These are phyloP conservation scores for Ochotona curzoniae DNA, from an alignment of 2,113 vertebrate genomes.

Conservation along the genomic window DNA sequence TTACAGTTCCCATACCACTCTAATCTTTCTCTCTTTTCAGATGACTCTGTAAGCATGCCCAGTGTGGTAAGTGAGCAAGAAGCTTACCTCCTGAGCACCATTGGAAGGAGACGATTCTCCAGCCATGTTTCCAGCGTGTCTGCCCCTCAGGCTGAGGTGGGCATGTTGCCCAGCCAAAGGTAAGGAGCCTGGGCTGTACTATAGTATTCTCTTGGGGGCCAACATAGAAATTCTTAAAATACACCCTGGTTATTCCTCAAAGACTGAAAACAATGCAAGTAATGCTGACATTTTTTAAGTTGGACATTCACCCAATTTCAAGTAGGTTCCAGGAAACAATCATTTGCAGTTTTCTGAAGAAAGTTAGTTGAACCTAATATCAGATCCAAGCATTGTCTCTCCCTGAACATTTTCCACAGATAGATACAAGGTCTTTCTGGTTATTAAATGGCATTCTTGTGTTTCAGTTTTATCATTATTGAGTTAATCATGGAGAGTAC, in stretches of 20 bases:
- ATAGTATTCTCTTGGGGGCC: conserved; percentile 12
- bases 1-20: not conserved
- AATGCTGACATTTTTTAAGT: not conserved
- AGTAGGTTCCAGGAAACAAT: not conserved
- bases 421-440: not conserved
- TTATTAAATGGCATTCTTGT: conserved; percentile 13
- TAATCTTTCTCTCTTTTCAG: conserved; percentile 81
- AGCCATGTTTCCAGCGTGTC: conserved; percentile 95
- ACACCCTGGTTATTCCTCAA: not conserved
- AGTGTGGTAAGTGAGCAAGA: conserved; percentile 99
- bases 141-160: conserved; percentile 91
- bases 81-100: conserved; percentile 92
- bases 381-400: conserved; percentile 19
- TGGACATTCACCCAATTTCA: conserved; percentile 28
- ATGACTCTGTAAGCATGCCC: conserved; percentile 98
- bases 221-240: conserved; percentile 36
- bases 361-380: not conserved
- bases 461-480: conserved; percentile 44
- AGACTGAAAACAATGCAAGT: not conserved
- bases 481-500: conserved; percentile 10
- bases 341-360: conserved; percentile 18
- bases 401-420: not conserved
- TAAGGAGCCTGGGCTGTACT: conserved; percentile 80
- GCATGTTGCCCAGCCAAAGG: conserved; percentile 99
- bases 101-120: conserved; percentile 95